phyloP scores from a whole-genome alignment of 2,888 invertebrate species.

The Tinea semifulvella region DNA sequence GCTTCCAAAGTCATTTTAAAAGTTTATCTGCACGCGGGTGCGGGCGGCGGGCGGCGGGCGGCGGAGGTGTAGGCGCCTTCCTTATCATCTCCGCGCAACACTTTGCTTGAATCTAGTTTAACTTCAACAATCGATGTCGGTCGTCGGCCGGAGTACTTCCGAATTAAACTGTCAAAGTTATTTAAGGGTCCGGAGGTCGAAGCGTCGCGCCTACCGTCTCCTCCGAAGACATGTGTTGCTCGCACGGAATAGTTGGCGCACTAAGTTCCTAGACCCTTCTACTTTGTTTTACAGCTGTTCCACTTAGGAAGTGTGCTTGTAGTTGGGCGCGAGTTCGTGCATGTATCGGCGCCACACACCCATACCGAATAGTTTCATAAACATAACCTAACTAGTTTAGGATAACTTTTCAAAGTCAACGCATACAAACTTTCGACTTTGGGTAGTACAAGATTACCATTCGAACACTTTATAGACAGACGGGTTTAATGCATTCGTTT shows the following conservation, averaged over 20 bases:
- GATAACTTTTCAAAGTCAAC: constrained; percentile 68
- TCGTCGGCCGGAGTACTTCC: constrained; percentile 37
- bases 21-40: constrained; percentile 65
- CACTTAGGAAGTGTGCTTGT: constrained; percentile 66
- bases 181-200: constrained; percentile 21
- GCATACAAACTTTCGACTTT: constrained; percentile 67
- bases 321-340: constrained; percentile 65
- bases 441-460: constrained; percentile 63
- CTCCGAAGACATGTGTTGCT: constrained; percentile 40
- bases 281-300: constrained; percentile 68
- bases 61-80: constrained; percentile 45
- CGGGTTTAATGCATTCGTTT: constrained; percentile 65
- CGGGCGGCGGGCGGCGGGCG: constrained; percentile 32
- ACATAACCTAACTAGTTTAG: constrained; percentile 67
- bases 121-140: constrained; percentile 57
- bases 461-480: constrained; percentile 57
- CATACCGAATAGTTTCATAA: constrained; percentile 65
- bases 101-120: constrained; percentile 63
- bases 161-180: constrained; percentile 56
- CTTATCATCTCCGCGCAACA: constrained; percentile 58
- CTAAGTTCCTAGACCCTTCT: constrained; percentile 66
- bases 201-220: constrained; percentile 26
- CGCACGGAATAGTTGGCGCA: constrained; percentile 49
- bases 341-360: constrained; percentile 63
- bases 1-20: constrained; percentile 70